Base-by-base conservation (phyloP, 1,140 invertebrate species). In the Epicauta chinensis region DNA sequence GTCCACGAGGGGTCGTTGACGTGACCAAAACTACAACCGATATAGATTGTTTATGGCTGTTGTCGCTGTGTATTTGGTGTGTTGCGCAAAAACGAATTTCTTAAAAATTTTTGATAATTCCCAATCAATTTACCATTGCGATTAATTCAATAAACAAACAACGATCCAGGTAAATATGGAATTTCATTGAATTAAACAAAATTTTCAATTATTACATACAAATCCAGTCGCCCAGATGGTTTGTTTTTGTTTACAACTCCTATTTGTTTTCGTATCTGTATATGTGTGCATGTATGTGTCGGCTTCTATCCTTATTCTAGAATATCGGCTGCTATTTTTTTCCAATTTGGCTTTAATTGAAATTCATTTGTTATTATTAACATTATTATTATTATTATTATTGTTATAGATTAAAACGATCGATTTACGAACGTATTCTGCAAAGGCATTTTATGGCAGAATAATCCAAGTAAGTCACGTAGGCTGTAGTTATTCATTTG, bases 21-120 rank as follows among this genome's bases (percentile, higher is more conserved):
- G 43, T 16, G 36, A 16, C 13, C 43, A 14, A 31, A 47, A 29
- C 35, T 34, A 17, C 32, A 45, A 13, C 10, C 9, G 37, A 15
- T 47, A 31, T 40, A 16, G 32, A 53, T 37, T 52, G 41, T 45
- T 43, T 45, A 52, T 43, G 40, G 41, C 40, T 43, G 53, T 37
- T 29, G 23, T 23, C 23, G 23, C 29, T 50, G 23, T 35, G 16
- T n/a, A n/a, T n/a, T 46, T 50, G 32, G 53, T 41, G 53, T 55
- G 53, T 55, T 55, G 53, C 47, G 53, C 41, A 55, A 55, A 55
- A 50, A 43, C 47, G 12, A 15, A 50, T 41, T 40, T 40, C 39
- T 30, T 29, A 12, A 50, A 50, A 40, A 50, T 37, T 40, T 34
- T 50, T 11, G 23, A 16, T 11, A 41, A 39, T 47, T 47, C 37